Evolutionary conservation across 2,113 vertebrate species (phyloP).

Genomic region (Sylvia atricapilla): DNA sequence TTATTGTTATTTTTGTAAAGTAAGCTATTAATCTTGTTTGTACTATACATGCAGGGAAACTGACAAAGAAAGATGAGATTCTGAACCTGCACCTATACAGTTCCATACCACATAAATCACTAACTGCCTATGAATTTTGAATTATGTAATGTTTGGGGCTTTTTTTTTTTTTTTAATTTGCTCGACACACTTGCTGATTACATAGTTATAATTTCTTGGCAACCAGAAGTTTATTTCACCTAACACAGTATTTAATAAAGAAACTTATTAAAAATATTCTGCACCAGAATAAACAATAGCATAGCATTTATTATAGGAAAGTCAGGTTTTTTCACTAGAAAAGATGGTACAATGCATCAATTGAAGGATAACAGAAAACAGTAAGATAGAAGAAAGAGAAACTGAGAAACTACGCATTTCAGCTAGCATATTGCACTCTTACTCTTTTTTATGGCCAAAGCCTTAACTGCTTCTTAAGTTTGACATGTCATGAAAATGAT

Average conservation of each 20-base stretch:
- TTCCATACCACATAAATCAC: background rate
- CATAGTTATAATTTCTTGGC: slow-evolving; percentile 4
- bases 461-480: slow-evolving; percentile 51
- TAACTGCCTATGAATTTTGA: slow-evolving; percentile 4
- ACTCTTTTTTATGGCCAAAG: slow-evolving; percentile 23
- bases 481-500: slow-evolving; percentile 52
- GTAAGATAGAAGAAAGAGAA: background rate
- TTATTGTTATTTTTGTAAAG: background rate
- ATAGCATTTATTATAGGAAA: background rate
- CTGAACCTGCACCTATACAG: background rate
- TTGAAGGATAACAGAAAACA: background rate
- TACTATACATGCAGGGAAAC: background rate
- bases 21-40: background rate
- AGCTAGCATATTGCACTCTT: slow-evolving; percentile 15
- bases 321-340: background rate
- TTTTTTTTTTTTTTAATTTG: background rate
- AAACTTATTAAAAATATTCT: slow-evolving; percentile 16
- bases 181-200: background rate
- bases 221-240: slow-evolving; percentile 24
- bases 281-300: background rate
- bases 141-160: background rate
- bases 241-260: slow-evolving; percentile 39
- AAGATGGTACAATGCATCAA: background rate
- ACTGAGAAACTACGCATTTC: slow-evolving; percentile 18
- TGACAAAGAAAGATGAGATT: background rate